phyloP scores from a whole-genome alignment of 1,140 invertebrate species.

The Pogonomyrmex californicus region DNA sequence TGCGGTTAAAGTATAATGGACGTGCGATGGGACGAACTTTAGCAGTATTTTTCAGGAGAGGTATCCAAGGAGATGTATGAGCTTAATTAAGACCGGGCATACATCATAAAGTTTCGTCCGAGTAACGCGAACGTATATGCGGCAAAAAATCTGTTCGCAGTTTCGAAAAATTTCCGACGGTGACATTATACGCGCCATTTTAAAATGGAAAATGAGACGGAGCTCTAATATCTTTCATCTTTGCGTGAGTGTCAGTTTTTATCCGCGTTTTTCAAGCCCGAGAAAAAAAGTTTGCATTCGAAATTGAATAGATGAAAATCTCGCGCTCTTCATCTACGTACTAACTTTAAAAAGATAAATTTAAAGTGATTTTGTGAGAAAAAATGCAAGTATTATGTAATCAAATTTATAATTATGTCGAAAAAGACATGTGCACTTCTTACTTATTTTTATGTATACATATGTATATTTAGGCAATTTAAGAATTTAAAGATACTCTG shows the following conservation, averaged over 20 bases:
- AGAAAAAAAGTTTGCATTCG: background rate
- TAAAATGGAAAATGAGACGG: constrained; percentile 19
- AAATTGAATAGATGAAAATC: constrained; percentile 6
- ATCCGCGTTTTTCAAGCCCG: background rate
- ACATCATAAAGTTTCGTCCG: constrained; percentile 47
- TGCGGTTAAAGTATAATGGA: constrained; percentile 31
- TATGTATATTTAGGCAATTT: background rate
- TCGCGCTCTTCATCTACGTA: background rate
- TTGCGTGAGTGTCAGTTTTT: constrained; percentile 11
- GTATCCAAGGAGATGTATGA: constrained; percentile 42
- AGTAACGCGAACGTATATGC: constrained; percentile 2
- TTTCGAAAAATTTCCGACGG: constrained; percentile 29
- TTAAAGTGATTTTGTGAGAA: background rate
- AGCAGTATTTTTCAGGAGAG: constrained; percentile 48
- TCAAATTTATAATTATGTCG: background rate
- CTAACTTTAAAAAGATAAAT: background rate
- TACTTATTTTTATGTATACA: background rate
- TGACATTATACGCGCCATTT: background rate
- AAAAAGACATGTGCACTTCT: background rate
- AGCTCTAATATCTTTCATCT: constrained; percentile 15
- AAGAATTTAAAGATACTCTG: background rate
- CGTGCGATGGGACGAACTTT: constrained; percentile 29
- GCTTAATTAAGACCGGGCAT: constrained; percentile 54
- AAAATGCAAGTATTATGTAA: background rate
- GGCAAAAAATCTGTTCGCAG: constrained; percentile 34